Conservation (phyloP, 2,797 vertebrate species). For the Eptatretus atami region DNA sequence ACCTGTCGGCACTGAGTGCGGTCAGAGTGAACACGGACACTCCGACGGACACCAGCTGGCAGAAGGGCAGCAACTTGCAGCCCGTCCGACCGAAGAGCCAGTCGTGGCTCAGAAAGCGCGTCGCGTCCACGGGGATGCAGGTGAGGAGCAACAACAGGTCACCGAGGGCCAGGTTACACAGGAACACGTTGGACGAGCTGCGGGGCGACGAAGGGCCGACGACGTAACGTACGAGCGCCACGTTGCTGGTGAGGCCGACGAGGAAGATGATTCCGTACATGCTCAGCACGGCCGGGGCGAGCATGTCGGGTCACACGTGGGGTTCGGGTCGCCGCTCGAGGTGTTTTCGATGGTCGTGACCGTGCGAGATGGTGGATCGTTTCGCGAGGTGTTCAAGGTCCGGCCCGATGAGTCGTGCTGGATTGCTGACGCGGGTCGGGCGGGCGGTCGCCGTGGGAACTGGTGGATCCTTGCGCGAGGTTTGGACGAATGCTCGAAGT, state of each 20-base stretch:
- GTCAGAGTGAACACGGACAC: conserved; percentile 91
- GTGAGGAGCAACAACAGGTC: conserved; percentile 59
- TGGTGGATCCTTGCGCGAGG: no score
- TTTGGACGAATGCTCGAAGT: no score
- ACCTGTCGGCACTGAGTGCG: conserved; percentile 84
- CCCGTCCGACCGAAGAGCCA: conserved; percentile 72
- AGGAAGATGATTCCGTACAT: conserved; percentile 44
- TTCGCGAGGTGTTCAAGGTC: no score
- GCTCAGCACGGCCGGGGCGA: conserved; percentile 22
- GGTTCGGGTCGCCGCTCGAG: no score
- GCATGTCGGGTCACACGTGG: no score
- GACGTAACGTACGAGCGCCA: conserved; percentile 68
- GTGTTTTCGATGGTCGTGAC: no score
- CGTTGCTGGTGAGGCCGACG: conserved; percentile 51
- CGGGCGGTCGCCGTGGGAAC: no score
- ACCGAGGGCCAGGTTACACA: conserved; percentile 64
- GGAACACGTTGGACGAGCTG: conserved; percentile 64
- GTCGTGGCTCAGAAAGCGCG: conserved; percentile 44
- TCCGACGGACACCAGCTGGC: conserved; percentile 77
- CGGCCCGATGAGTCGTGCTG: no score
- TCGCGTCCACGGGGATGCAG: conserved; percentile 74
- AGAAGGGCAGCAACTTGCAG: conserved; percentile 77
- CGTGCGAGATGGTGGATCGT: no score
- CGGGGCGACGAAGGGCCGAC: conserved; percentile 40
- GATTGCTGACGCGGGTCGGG: no score